Conservation (phyloP, 2,888 invertebrate genomes). For the Tetramorium bicarinatum region DNA sequence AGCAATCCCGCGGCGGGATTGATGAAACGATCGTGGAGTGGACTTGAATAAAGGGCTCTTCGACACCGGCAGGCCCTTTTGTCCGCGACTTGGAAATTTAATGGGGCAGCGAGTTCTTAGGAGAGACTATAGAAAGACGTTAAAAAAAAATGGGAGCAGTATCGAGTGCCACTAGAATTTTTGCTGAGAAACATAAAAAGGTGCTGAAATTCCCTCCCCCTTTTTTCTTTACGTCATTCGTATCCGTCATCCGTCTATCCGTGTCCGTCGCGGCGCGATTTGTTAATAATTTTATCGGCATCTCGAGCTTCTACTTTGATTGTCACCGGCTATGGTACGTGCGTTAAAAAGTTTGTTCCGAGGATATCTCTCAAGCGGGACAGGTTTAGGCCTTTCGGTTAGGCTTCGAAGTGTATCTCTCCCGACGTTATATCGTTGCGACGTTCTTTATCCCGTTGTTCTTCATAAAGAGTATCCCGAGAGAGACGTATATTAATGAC, state of each 20-base stretch:
- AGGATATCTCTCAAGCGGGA: slow-evolving; percentile 7
- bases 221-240: not conserved
- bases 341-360: slow-evolving; percentile 32
- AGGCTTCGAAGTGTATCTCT: slow-evolving; percentile 26
- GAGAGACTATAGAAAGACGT: not conserved
- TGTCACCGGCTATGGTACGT: slow-evolving; percentile 44
- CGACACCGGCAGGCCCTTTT: slow-evolving; percentile 1
- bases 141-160: slow-evolving; percentile 34
- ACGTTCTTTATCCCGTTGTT: slow-evolving; percentile 1
- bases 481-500: slow-evolving; percentile 12
- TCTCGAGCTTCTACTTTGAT: slow-evolving; percentile 43
- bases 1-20: slow-evolving; percentile 15
- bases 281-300: slow-evolving; percentile 7
- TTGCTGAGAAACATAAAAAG: slow-evolving; percentile 24
- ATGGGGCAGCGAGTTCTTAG: slow-evolving; percentile 15
- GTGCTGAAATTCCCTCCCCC: slow-evolving; percentile 20
- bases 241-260: not conserved
- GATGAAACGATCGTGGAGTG: slow-evolving; percentile 28
- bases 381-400: slow-evolving; percentile 42
- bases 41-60: slow-evolving; percentile 1
- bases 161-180: slow-evolving; percentile 47
- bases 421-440: slow-evolving; percentile 6
- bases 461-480: not conserved
- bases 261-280: slow-evolving; percentile 8
- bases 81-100: slow-evolving; percentile 39